Evolutionary conservation across 2,797 vertebrate genomes (phyloP), one percentile per base, ranked within the genome.

Genomic region (Trachurus trachurus): DNA sequence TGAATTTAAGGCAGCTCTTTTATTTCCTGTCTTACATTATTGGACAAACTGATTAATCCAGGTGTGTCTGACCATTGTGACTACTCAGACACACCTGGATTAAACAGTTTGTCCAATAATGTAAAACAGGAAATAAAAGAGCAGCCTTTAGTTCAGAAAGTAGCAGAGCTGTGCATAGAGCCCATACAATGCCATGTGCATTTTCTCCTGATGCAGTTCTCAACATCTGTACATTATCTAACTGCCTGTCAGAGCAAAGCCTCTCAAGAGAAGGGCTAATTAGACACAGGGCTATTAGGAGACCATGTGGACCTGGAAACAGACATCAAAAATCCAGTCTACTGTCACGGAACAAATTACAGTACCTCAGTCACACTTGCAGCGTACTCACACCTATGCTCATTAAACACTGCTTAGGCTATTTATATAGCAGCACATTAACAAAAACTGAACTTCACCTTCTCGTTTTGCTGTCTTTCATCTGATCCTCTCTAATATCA

Each of bases 331-430:
- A 31, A 66, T 64, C 42, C 57, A 22, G 13, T 15, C 64, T n/a
- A 37, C 74, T 78, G 49, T 71, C 54, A 60, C 12, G 37, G 50
- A 74, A 44, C 21, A 69, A 63, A 82, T 71, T n/a, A n/a, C n/a
- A n/a, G n/a, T n/a, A 47, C 22, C 9, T 50, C 9, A 67, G 63
- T 82, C 42, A 71, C 47, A 65, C 72, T 65, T 66, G 42, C 21
- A 17, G 21, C 5, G 26, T 29, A 6, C 5, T 21, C n/a, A 31
- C 54, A 71, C 50, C 50, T 61, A 34, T 40, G 10, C 34, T 81
- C 62, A 76, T 81, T 45, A 58, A 26, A 50, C 45, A 45, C 6
- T 2, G 40, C 26, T 37, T 8, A 63, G 3, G 47, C 45, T 76
- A 57, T 76, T 79, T 53, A 63, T 60, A 67, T 10, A 45, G 17